phyloP scores from a whole-genome alignment of 2,797 vertebrate species.

The Arnoldichthys spilopterus region DNA sequence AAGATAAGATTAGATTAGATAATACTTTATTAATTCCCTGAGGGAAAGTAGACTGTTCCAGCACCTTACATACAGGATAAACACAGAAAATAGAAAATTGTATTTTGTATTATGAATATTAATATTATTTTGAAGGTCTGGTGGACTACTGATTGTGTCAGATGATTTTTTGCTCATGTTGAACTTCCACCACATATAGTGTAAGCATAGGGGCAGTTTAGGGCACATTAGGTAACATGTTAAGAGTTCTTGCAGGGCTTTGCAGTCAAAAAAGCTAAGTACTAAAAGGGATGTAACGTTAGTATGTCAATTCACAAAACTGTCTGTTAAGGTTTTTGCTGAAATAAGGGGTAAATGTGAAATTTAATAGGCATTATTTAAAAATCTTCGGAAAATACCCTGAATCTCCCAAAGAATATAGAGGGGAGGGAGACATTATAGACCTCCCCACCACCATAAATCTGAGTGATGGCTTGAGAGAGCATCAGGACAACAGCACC shows the following conservation, averaged over 20 bases:
- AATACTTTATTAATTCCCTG: too few species aligned
- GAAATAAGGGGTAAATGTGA: neutral
- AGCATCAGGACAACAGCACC: neutral
- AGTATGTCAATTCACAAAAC: neutral
- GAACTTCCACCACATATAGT: too few species aligned
- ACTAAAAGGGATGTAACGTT: neutral
- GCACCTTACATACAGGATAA: too few species aligned
- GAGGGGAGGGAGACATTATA: neutral
- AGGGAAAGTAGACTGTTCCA: too few species aligned
- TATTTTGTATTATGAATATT: too few species aligned
- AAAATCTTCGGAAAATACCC: neutral
- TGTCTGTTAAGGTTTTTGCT: neutral
- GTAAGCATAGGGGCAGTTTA: neutral
- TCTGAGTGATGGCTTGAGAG: neutral
- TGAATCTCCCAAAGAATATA: neutral
- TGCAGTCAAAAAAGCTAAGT: neutral
- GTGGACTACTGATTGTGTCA: neutral
- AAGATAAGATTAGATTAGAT: too few species aligned
- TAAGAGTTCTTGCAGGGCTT: neutral
- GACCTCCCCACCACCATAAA: neutral
- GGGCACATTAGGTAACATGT: neutral
- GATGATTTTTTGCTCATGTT: too few species aligned
- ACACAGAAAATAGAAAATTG: too few species aligned
- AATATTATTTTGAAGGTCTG: neutral
- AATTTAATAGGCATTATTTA: too few species aligned